A percentile compares a stretch with the other conserved stretches of the same genome.
These are phyloP conservation scores for Nasonovia ribisnigri DNA, from an alignment of 2,888 invertebrate species.

Conservation along the genomic window DNA sequence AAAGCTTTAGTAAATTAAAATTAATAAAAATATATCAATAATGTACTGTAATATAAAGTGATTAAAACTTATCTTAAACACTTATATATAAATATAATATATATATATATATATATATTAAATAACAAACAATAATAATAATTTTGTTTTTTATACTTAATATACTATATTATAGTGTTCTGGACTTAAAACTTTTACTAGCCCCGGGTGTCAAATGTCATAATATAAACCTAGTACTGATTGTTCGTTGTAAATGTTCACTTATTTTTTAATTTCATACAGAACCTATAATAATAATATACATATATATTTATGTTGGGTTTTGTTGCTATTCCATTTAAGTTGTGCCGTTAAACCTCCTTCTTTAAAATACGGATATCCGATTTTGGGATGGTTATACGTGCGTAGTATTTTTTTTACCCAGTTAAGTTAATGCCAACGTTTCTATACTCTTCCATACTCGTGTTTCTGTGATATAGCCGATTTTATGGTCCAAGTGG, in stretches of 20 bases:
- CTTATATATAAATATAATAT: too few relatives aligned
- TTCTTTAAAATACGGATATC: neutral
- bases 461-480: neutral
- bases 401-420: neutral
- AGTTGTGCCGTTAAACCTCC: neutral
- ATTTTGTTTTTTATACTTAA: too few relatives aligned
- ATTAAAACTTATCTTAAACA: too few relatives aligned
- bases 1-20: too few relatives aligned
- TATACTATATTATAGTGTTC: too few relatives aligned
- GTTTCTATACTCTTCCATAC: neutral
- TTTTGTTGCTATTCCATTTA: neutral
- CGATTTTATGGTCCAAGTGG: conserved; percentile 28
- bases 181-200: neutral
- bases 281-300: neutral
- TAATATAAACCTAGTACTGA: neutral
- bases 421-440: neutral
- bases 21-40: too few relatives aligned
- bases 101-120: too few relatives aligned
- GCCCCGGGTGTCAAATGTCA: neutral
- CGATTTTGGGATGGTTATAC: neutral
- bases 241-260: neutral
- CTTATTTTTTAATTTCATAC: neutral
- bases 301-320: neutral
- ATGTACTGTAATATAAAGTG: too few relatives aligned
- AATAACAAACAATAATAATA: too few relatives aligned